Base-by-base conservation (phyloP, 2,113 vertebrate genomes). In the Protobothrops mucrosquamatus region DNA sequence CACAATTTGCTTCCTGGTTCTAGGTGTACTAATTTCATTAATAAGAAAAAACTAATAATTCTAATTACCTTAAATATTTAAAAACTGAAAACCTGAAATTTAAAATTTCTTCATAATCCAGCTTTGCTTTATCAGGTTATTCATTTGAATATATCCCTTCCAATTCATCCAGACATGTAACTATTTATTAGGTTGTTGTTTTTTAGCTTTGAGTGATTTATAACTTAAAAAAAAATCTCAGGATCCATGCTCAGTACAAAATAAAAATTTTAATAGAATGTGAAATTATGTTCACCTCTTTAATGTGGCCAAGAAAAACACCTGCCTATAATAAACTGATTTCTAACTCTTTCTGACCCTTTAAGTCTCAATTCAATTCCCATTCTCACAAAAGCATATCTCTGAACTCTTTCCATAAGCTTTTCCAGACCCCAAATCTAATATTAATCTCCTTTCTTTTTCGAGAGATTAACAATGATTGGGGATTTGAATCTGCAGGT, bases 401-500 rank as follows among this genome's bases (percentile, higher is more conserved):
- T 0, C 26, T 93, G 92, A 88, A 2, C 48, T 92, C 0, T 57
- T 91, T 24, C 23, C 85, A 0, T 0, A 52, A 55, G 14, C 1
- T 89, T 94, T 93, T 94, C 34, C 85, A 89, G 91, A 20, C 23
- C 59, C 51, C 24, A 89, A 86, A 85, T 93, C 85, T 90, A 43
- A 46, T 51, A 87, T 89, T 89, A 89, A 94, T 91, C 59, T 95
- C 12, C 39, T 9, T 89, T 93, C 26, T 88, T 92, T 90, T 92
- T 11, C 2, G 34, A 85, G 88, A 93, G 51, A 88, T 86, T 94
- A 81, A 64, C 87, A 0, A 29, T 61, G 39, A 34, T 91, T 85
- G 23, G 48, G 61, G 74, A 52, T 94, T 95, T 54, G 52, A 93
- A 89, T 94, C 93, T 91, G 52, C 52, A 39, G n/a, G 48, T 88